Evolutionary conservation across 2,888 invertebrate species (phyloP).

Genomic region (Catocala sponsa): DNA sequence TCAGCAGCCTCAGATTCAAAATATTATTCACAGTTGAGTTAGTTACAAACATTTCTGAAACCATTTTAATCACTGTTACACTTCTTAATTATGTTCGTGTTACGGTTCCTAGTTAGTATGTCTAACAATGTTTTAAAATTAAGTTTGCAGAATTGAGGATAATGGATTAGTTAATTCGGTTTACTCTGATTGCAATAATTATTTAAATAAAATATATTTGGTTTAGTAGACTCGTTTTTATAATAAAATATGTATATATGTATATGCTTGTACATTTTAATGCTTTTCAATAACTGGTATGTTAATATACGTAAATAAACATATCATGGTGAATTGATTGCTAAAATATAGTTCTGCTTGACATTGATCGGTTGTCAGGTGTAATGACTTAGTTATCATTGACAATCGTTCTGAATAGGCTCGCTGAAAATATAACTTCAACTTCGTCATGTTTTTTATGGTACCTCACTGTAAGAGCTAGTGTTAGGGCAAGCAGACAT

Average conservation of each 20-base stretch:
- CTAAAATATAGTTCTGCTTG: slow-evolving; percentile 29
- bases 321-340: too few species aligned
- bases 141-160: slow-evolving; percentile 4
- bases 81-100: slow-evolving; percentile 28
- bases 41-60: slow-evolving; percentile 24
- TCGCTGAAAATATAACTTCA: slow-evolving; percentile 98
- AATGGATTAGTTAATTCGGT: slow-evolving; percentile 10
- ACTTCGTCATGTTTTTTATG: slow-evolving; percentile 81
- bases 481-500: slow-evolving; percentile 49
- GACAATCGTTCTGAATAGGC: slow-evolving; percentile 99
- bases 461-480: slow-evolving; percentile 49
- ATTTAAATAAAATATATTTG: background rate
- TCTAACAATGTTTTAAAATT: slow-evolving; percentile 4
- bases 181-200: background rate
- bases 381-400: slow-evolving; percentile 98
- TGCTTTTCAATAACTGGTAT: too few species aligned
- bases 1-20: slow-evolving; percentile 35
- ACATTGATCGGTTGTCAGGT: slow-evolving; percentile 90
- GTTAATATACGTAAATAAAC: too few species aligned
- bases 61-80: slow-evolving; percentile 26
- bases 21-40: slow-evolving; percentile 33
- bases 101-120: slow-evolving; percentile 7
- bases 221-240: background rate
- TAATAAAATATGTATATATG: background rate
- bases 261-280: too few species aligned